Base-by-base conservation (phyloP, 2,888 invertebrate genomes). In the Rhamnusium bicolor region DNA sequence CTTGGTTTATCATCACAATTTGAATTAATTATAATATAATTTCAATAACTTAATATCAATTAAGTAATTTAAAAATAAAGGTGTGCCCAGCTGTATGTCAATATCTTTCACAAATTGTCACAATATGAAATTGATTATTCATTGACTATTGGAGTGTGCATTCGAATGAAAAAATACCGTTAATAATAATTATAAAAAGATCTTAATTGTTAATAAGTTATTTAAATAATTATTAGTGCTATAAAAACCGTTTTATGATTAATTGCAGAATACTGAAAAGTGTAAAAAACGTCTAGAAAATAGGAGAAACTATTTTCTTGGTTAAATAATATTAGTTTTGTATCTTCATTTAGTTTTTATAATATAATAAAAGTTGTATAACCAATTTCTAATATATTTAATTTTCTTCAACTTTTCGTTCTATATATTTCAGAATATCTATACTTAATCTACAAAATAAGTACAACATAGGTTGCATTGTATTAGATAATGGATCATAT, bases 1-100 rank as follows among this genome's bases (percentile, higher is more conserved):
- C 65, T 63, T 46, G 47, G 60, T 62, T 53, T 62, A 51, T 69
- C 51, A 63, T 51, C 63, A 29, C 51, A 27, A 8, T 61, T 68
- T 71, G 77, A 71, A 77, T 77, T 77, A 58, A 77, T 77, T 77
- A 75, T 63, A 75, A 77, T 77, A 71, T 70, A 69, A 78, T 78
- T 78, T 78, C 69, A 78, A 78, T 78, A 78, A 73, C 60, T 78
- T 72, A 75, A 75, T 75, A 74, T 74, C 74, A 78, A 73, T 78
- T 73, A 78, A 67, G 58, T 14, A n/a, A 62, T 27, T 69, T 53
- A 60, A 27, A 51, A 65, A 46, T 66, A 62, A 69, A 60, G 69
- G 69, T 54, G 61, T 69, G 69, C 10, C 51, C 18, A 47, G 27
- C 47, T 27, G 12, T 66, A 66, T 58, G 69, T 61, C 46, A 69